A percentile compares a stretch with the other conserved stretches of the same genome.
Evolutionary conservation across 2,797 vertebrate species (phyloP).

Genomic region (Pangasius sanitwongsei): DNA sequence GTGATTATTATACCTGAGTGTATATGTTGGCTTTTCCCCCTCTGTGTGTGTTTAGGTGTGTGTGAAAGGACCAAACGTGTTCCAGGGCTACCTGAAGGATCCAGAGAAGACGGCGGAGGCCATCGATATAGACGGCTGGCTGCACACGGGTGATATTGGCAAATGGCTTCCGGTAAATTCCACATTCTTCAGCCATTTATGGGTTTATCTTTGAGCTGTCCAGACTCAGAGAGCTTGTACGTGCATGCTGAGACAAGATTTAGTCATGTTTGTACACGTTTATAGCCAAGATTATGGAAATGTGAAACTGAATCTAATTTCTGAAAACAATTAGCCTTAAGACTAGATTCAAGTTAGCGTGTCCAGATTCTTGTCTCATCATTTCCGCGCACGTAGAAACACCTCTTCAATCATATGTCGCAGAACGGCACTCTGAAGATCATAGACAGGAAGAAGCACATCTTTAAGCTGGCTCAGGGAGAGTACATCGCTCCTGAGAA

Average conservation of each 20-base stretch:
- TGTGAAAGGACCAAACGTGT: constrained; percentile 92
- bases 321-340: too few relatives aligned
- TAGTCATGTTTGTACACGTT: background rate
- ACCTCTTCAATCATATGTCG: constrained; percentile 11
- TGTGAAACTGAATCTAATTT: too few relatives aligned
- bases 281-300: too few relatives aligned
- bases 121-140: constrained; percentile 90
- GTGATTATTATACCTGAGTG: background rate
- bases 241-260: too few relatives aligned
- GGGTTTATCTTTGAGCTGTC: too few relatives aligned
- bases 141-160: constrained; percentile 95
- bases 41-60: constrained; percentile 80
- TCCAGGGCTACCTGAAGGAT: constrained; percentile 91
- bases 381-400: background rate
- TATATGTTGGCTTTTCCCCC: background rate
- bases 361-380: background rate
- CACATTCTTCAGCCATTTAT: background rate
- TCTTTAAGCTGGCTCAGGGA: constrained; percentile 97
- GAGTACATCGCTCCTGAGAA: constrained; percentile 98
- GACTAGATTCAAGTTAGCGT: too few relatives aligned
- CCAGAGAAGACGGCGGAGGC: constrained; percentile 87
- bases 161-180: constrained; percentile 93
- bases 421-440: constrained; percentile 96
- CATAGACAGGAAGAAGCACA: constrained; percentile 95
- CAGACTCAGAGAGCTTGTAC: too few relatives aligned